These are phyloP conservation scores for Pseudococcus longispinus DNA, from an alignment of 2,888 invertebrate genomes.

Conservation along the genomic window DNA sequence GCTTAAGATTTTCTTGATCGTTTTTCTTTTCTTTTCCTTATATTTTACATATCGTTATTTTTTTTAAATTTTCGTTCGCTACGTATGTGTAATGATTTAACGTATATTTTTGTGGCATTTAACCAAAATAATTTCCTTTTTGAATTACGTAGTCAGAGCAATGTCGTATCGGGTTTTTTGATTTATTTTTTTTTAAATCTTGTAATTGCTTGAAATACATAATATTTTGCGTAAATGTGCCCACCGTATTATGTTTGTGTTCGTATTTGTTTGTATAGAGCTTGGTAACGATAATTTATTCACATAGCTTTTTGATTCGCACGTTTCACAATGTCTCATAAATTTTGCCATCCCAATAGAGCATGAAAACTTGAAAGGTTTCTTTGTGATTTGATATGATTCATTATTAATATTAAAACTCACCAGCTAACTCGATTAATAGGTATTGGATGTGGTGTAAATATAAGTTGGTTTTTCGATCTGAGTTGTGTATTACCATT, in stretches of 20 bases:
- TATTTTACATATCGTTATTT: not conserved
- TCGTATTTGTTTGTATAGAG: not conserved
- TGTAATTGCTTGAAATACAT: slow-evolving; percentile 1
- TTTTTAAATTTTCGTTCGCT: not conserved
- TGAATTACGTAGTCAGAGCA: too few species aligned
- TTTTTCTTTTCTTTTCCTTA: not conserved
- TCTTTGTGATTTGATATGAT: too few species aligned
- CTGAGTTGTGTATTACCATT: too few species aligned
- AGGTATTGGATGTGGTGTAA: too few species aligned
- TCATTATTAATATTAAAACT: too few species aligned
- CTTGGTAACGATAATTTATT: not conserved
- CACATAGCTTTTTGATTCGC: not conserved
- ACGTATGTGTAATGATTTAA: too few species aligned
- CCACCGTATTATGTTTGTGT: not conserved
- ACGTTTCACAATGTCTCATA: not conserved
- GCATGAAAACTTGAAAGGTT: too few species aligned
- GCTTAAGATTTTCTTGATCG: not conserved
- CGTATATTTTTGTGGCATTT: too few species aligned
- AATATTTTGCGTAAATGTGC: not conserved
- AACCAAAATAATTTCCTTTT: too few species aligned
- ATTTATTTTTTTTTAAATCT: not conserved
- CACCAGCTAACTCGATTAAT: too few species aligned
- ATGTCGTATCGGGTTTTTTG: too few species aligned
- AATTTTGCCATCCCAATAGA: not conserved
- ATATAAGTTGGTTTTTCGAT: too few species aligned